Evolutionary conservation across 2,797 vertebrate species (phyloP), one percentile per base, ranked within the genome.

Genomic region (Sarcoramphus papa): DNA sequence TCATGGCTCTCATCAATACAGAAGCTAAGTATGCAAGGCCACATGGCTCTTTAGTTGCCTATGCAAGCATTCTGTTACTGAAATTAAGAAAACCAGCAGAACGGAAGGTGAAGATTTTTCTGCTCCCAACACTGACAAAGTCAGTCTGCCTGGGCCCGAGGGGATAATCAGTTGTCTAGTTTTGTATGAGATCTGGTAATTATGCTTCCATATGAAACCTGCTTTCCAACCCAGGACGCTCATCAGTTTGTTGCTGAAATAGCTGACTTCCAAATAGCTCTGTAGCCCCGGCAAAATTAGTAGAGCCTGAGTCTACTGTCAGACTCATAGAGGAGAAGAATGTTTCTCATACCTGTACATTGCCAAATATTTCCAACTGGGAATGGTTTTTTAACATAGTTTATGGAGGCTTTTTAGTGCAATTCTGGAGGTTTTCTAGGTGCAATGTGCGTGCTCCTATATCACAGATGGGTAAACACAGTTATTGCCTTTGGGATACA

Each of bases 21-120:
- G 41, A 54, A 94, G 57, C 47, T 96, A 92, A 37, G 35, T 47
- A 67, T 81, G 67, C 91, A 95, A 90, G 88, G 23, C 86, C 78
- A 85, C 85, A 31, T 63, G 93, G 81, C 65, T 96, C 68, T 95
- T 92, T n/a, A 93, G 40, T 73, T 96, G 80, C 54, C 67, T 78
- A 62, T 68, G 65, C 77, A 89, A 95, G 65, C n/a, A 64, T 96
- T 92, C 85, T 92, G 77, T 92, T 96, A 94, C 79, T 25, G 40
- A 96, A 96, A 97, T 90, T 91, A 94, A 88, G 88, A 77, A 88
- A 93, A 94, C 16, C 70, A 83, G 62, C 87, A 91, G 88, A 97
- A 96, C 3, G 21, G 59, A 90, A 78, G 54, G 79, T 35, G 50
- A 83, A 96, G 37, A 35, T 76, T 76, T 80, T 87, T 77, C 45